phyloP scores from a whole-genome alignment of 2,113 vertebrate species.

The Merops nubicus region DNA sequence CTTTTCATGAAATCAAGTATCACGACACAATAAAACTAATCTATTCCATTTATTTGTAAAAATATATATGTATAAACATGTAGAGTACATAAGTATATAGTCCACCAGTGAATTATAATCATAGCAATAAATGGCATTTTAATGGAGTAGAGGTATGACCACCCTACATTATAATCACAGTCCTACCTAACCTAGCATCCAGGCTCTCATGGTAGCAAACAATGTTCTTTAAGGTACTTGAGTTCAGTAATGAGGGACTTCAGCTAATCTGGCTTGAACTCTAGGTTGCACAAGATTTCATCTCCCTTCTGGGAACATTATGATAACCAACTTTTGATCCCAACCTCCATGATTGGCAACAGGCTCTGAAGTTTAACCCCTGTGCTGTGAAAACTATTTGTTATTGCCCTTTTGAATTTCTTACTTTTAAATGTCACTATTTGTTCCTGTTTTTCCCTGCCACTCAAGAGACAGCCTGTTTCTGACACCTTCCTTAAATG shows the following conservation, averaged over 20 bases:
- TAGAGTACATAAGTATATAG: background rate
- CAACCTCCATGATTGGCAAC: background rate
- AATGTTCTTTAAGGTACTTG: background rate
- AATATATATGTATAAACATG: background rate
- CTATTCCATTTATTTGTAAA: background rate
- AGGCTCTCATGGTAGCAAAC: background rate
- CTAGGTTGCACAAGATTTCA: background rate
- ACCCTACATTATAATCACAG: background rate
- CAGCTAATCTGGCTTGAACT: background rate
- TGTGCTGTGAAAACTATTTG: background rate
- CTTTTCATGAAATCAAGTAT: background rate
- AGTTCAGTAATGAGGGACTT: background rate
- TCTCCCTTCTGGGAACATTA: background rate
- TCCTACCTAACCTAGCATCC: background rate
- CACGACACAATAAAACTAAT: background rate
- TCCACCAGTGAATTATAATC: background rate
- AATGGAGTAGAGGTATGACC: background rate
- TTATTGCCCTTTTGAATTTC: background rate
- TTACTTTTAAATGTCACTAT: background rate
- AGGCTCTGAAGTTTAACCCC: fast-evolving
- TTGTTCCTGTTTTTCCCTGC: fast-evolving
- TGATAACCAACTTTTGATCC: background rate
- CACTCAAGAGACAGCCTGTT: background rate
- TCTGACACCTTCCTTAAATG: background rate
- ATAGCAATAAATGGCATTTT: background rate